Percentiles rank a stretch among this genome's conserved stretches.
Conservation (phyloP, 1,140 invertebrate genomes). For the Drosophila obscura region DNA sequence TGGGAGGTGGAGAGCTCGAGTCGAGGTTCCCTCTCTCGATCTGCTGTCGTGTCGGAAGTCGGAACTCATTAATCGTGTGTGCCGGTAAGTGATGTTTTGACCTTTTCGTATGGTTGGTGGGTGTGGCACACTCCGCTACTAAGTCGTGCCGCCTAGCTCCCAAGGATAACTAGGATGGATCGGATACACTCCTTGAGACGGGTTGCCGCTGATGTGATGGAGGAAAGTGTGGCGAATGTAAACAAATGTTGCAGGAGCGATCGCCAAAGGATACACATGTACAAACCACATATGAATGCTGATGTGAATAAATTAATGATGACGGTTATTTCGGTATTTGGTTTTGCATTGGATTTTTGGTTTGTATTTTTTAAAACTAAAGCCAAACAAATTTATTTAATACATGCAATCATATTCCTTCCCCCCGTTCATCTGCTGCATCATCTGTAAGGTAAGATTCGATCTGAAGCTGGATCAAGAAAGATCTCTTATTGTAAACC, state of each 20-base stretch:
- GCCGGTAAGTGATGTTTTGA: slow-evolving; percentile 60
- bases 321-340: no score
- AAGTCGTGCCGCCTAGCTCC: slow-evolving; percentile 16
- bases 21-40: slow-evolving; percentile 3
- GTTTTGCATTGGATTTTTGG: no score
- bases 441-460: neutral
- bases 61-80: slow-evolving; percentile 75
- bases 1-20: neutral
- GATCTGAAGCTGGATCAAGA: no score
- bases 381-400: neutral
- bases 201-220: neutral
- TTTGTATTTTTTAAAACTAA: no score
- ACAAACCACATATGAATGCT: no score
- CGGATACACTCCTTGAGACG: slow-evolving; percentile 13
- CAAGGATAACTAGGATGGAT: slow-evolving; percentile 38
- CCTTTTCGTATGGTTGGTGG: slow-evolving; percentile 37
- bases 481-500: no score
- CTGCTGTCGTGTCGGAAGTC: slow-evolving; percentile 61
- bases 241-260: slow-evolving; percentile 14
- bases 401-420: neutral
- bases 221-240: slow-evolving; percentile 37
- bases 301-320: no score
- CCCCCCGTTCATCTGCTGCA: neutral
- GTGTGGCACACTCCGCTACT: slow-evolving; percentile 54
- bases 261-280: neutral